A percentile compares a stretch with the other conserved stretches of the same genome.
Evolutionary conservation across 1,140 invertebrate genomes (phyloP).

Genomic region (Myzus persicae): DNA sequence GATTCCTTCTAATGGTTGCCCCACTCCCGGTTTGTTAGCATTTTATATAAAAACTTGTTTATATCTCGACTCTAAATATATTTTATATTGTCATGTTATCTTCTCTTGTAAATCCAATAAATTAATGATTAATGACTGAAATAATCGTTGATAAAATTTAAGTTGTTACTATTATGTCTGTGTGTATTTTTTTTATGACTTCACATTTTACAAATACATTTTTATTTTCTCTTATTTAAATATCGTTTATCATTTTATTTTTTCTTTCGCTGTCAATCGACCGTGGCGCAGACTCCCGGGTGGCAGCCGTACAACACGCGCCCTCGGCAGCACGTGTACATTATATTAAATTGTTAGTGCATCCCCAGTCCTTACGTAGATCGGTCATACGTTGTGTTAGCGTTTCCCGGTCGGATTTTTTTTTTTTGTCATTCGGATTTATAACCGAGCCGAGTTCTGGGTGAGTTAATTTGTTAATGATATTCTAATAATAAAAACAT

Average conservation of each 20-base stretch:
- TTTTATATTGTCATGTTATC: not conserved
- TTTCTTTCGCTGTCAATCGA: constrained; percentile 19
- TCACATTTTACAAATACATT: not conserved
- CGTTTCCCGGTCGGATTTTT: not conserved
- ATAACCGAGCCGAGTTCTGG: not conserved
- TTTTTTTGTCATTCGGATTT: not conserved
- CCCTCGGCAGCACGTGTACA: constrained; percentile 50
- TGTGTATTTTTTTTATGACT: not conserved
- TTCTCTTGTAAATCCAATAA: not conserved
- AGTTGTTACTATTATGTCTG: not conserved
- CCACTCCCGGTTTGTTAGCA: not conserved
- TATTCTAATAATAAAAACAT: not conserved
- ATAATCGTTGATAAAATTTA: not conserved
- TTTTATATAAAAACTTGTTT: not conserved
- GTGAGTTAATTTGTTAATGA: not conserved
- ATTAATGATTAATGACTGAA: not conserved
- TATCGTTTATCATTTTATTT: not conserved
- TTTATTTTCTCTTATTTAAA: not conserved
- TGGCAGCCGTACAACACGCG: not conserved
- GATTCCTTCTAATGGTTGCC: not conserved
- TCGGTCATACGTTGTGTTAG: not conserved
- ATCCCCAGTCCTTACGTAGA: not conserved
- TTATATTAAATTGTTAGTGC: constrained; percentile 27
- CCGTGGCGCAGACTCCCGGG: constrained; percentile 39
- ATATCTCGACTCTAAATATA: not conserved